Base-by-base conservation (phyloP, 2,113 vertebrate genomes). In the Archocentrus centrarchus region DNA sequence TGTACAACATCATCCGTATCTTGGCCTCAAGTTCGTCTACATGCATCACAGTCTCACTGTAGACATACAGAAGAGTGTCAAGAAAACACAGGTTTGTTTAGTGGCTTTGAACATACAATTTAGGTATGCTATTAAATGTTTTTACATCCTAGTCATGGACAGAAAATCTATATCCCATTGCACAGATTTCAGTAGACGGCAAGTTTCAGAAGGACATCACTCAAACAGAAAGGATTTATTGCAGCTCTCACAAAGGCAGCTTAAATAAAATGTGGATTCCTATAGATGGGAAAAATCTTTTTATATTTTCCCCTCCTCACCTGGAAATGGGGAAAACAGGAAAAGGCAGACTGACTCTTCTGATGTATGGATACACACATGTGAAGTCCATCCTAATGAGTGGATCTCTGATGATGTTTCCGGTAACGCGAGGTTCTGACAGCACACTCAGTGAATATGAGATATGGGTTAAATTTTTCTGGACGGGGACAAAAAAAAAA, bases 391-490 rank as follows among this genome's bases (percentile, higher is more conserved):
- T 84, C 59, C 93, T 91, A 10, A 96, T 88, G 11, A 89, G 59
- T 1, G 95, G 93, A 37, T 95, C 75, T 83, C 95, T 89, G 80
- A 95, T 81, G 62, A 96, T 94, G 62, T 94, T 94, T 22, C 91
- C 93, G 4, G 14, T 41, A 2, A 86, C 81, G 59, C 75, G 85
- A 83, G 91, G 88, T 4, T 90, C 93, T 8, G 95, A 94, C 53
- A 80, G 57, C 5, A 96, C 88, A 6, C 85, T 94, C 82, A 95
- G 70, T 6, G 95, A 92, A 61, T 95, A 96, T 0, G 61, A 62
- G 37, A 95, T 86, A 68, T 95, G 95, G 9, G 95, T 95, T 0
- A 90, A 1, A 55, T 96, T 96, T 85, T 91, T 95, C 95, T 96
- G 92, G 24, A 75, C 50, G 8, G 32, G 24, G 10, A 30, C 2